phyloP scores from a whole-genome alignment of 2,113 vertebrate species.

The Zosterops japonicus region DNA sequence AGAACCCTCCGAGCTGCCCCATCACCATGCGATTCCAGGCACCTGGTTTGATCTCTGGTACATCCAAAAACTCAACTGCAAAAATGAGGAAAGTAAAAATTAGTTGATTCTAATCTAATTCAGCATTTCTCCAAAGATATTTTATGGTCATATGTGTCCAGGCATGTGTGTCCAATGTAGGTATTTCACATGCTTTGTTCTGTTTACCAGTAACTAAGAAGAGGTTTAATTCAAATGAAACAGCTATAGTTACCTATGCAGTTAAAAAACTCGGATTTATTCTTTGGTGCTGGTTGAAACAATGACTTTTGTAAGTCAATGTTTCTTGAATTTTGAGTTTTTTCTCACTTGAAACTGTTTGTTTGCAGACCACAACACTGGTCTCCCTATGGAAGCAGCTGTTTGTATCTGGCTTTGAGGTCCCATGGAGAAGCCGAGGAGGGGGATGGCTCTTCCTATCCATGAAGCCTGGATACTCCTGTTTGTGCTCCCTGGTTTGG shows the following conservation, averaged over 20 bases:
- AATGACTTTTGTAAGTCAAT: not conserved
- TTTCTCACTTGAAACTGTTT: slow-evolving; percentile 63
- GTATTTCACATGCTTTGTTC: not conserved
- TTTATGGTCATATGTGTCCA: not conserved
- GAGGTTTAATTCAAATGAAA: not conserved
- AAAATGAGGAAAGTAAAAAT: not conserved
- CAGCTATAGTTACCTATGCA: not conserved
- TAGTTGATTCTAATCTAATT: not conserved
- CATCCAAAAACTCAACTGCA: not conserved
- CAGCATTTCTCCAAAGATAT: not conserved
- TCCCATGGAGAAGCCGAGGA: slow-evolving; percentile 79
- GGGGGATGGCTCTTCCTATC: slow-evolving; percentile 90
- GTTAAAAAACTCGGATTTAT: not conserved
- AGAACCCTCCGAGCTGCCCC: not conserved
- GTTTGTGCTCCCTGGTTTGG: slow-evolving; percentile 82
- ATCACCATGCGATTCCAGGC: not conserved
- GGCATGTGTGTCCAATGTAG: not conserved
- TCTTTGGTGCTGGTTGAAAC: not conserved
- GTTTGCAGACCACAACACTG: slow-evolving; percentile 71
- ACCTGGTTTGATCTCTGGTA: not conserved
- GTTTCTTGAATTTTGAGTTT: slow-evolving; percentile 30
- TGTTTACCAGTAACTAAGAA: not conserved
- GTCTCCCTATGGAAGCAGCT: slow-evolving; percentile 79
- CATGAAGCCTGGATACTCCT: slow-evolving; percentile 86
- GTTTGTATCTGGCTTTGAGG: slow-evolving; percentile 71